Percentiles rank a stretch among this genome's conserved stretches.
phyloP scores from a whole-genome alignment of 2,888 invertebrate genomes.

The Eupsilia transversa region DNA sequence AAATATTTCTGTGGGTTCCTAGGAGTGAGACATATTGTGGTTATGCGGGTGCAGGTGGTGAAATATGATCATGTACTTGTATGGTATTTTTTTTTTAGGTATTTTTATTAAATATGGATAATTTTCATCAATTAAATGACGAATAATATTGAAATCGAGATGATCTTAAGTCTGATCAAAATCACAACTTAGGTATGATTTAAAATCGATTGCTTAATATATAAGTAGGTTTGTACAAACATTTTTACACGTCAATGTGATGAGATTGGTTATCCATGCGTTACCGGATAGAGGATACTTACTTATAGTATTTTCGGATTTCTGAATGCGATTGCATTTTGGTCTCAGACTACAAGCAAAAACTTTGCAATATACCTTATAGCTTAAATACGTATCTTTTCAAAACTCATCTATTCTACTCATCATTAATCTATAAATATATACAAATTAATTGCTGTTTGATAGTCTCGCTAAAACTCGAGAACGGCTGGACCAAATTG shows the following conservation, averaged over 20 bases:
- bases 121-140: neutral
- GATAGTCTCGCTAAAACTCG: no score
- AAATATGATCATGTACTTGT: neutral
- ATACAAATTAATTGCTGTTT: no score
- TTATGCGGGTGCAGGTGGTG: constrained; percentile 37
- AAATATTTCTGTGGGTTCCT: constrained; percentile 48
- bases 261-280: neutral
- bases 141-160: neutral
- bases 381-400: no score
- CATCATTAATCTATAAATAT: no score
- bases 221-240: no score
- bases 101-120: no score
- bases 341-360: no score
- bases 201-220: neutral
- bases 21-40: constrained; percentile 43
- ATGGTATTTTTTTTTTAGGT: no score
- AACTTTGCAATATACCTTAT: no score
- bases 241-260: no score
- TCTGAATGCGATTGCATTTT: neutral
- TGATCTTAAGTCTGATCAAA: neutral
- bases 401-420: no score
- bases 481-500: no score
- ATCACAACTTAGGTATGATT: neutral
- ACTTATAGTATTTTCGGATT: neutral
- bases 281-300: neutral